Evolutionary conservation across 2,888 invertebrate genomes (phyloP).

Genomic region (Hirtodrosophila trivittata): DNA sequence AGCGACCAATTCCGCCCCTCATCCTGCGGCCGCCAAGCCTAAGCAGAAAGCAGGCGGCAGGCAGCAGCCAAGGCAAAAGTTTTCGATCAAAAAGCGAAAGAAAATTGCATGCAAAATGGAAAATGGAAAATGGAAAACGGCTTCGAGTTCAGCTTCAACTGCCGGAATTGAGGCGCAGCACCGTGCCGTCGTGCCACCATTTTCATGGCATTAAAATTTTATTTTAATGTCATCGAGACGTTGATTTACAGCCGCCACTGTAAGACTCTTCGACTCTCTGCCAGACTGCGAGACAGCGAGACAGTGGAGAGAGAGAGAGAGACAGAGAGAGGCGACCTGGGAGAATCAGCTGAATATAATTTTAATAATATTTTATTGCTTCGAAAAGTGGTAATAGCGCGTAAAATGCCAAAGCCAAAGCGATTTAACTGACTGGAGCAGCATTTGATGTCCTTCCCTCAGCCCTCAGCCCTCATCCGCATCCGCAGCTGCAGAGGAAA

Average conservation of each 20-base stretch:
- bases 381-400: conserved; percentile 73
- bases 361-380: conserved; percentile 83
- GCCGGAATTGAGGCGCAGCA: conserved; percentile 35
- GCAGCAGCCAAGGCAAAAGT: conserved; percentile 58
- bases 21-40: neutral
- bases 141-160: conserved; percentile 14
- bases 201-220: conserved; percentile 81
- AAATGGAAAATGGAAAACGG: conserved; percentile 22
- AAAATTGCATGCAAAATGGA: conserved; percentile 56
- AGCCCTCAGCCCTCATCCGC: neutral
- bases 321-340: neutral
- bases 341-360: conserved; percentile 66
- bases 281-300: too few species aligned
- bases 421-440: conserved; percentile 2
- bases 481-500: neutral
- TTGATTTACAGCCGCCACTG: conserved; percentile 78
- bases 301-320: neutral
- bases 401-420: conserved; percentile 55
- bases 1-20: conserved; percentile 24
- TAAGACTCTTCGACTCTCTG: too few species aligned
- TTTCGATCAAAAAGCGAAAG: conserved; percentile 65
- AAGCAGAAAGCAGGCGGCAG: neutral
- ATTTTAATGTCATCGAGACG: conserved; percentile 83
- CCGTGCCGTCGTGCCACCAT: conserved; percentile 12
- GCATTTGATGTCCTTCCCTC: neutral